Evolutionary conservation across 2,797 vertebrate species (phyloP).

Genomic region (Sebastes iracundus): DNA sequence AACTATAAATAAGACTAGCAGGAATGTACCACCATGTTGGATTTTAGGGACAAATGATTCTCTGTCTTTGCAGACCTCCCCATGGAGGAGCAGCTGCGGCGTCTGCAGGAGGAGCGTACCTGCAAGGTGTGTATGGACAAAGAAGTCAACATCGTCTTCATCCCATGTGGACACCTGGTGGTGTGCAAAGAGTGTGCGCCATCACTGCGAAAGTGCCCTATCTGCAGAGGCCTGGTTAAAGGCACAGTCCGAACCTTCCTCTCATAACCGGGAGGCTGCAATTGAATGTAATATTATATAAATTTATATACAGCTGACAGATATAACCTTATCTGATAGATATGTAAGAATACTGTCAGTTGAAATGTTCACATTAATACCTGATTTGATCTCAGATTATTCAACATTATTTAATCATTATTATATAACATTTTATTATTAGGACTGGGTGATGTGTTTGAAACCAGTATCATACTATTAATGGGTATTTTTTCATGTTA

Average conservation of each 20-base stretch:
- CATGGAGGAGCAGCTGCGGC: slow-evolving; percentile 94
- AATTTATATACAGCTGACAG: not conserved
- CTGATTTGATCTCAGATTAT: not conserved
- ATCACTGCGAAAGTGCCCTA: slow-evolving; percentile 94
- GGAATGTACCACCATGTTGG: not conserved
- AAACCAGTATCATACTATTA: not conserved
- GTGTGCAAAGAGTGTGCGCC: slow-evolving; percentile 98
- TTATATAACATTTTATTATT: not conserved
- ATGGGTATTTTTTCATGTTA: not conserved
- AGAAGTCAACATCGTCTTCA: slow-evolving; percentile 98
- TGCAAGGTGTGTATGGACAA: slow-evolving; percentile 99
- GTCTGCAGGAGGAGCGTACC: slow-evolving; percentile 95
- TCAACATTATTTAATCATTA: not conserved
- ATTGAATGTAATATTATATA: slow-evolving; percentile 44
- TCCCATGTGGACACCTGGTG: slow-evolving; percentile 97
- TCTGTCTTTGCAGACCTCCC: slow-evolving; percentile 86
- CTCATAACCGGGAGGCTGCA: slow-evolving; percentile 75
- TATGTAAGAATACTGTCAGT: not conserved
- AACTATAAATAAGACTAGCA: not conserved
- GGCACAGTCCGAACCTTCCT: slow-evolving; percentile 97
- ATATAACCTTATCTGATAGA: not conserved
- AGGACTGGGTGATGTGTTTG: not conserved
- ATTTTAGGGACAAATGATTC: not conserved
- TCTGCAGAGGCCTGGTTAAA: slow-evolving; percentile 96
- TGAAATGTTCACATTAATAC: not conserved